Percentiles rank a stretch among this genome's conserved stretches.
phyloP scores from a whole-genome alignment of 1,140 invertebrate genomes.

The Drosophila jambulina region DNA sequence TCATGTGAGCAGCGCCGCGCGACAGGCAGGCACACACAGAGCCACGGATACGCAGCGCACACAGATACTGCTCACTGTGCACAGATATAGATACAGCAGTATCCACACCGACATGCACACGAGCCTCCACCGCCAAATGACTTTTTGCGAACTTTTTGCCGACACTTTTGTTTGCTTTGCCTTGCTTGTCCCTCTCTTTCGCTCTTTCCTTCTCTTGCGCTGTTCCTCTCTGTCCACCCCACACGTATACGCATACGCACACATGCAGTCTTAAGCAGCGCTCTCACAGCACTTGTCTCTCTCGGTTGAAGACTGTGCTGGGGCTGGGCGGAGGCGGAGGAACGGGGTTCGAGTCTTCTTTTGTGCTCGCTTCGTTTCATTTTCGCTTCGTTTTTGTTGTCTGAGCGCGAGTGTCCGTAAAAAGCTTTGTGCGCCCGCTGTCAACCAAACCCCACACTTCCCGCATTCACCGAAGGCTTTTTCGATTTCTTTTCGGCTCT shows the following conservation, averaged over 20 bases:
- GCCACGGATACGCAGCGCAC: constrained; percentile 5
- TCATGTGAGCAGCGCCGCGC: constrained; percentile 53
- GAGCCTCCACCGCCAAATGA: constrained; percentile 33
- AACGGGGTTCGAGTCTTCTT: constrained; percentile 58
- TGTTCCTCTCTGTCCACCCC: constrained; percentile 23
- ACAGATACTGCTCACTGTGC: constrained; percentile 24
- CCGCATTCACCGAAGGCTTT: constrained; percentile 17
- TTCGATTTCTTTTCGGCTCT: constrained; percentile 53
- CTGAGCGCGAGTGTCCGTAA: constrained; percentile 70
- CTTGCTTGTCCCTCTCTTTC: constrained; percentile 39
- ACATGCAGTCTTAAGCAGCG: constrained; percentile 44
- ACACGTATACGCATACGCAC: constrained; percentile 29
- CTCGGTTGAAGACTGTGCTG: constrained; percentile 13
- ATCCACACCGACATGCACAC: constrained; percentile 51
- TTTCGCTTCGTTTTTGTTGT: constrained; percentile 66
- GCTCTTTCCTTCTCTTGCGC: constrained; percentile 4
- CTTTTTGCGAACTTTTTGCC: constrained; percentile 69
- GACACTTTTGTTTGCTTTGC: constrained; percentile 67
- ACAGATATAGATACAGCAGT: constrained; percentile 45
- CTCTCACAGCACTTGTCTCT: constrained; percentile 54
- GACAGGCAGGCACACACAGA: constrained; percentile 55
- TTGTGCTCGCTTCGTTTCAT: constrained; percentile 66
- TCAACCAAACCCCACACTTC: background rate
- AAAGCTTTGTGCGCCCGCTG: constrained; percentile 63
- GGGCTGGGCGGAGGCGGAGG: constrained; percentile 11